Base-by-base conservation (phyloP, 2,113 vertebrate genomes). In the Stictonetta naevosa region DNA sequence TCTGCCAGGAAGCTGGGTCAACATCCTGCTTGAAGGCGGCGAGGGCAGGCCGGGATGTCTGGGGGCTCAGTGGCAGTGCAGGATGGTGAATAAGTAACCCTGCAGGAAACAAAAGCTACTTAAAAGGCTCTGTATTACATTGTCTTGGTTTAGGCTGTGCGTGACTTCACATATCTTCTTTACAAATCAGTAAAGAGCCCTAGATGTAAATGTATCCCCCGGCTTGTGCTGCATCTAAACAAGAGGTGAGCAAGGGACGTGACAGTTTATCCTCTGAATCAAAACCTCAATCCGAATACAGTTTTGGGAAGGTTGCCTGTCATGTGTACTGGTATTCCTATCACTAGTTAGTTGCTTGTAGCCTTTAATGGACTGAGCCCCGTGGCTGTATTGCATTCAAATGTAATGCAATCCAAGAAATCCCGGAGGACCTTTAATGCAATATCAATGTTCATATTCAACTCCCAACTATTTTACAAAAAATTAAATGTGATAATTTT, bases 381-480 rank as follows among this genome's bases (percentile, higher is more conserved):
- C 67, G 13, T 55, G 52, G 56, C 59, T 53, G 3, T 48, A 36
- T 34, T 93, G 53, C 50, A 13, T 48, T 67, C 8, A 8, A 74
- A 81, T 67, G 40, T 19, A 3, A 48, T 7, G 5, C 72, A 82
- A 62, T 36, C 66, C 75, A 38, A 88, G 73, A 90, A 95, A 92
- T 86, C 74, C 76, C 83, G 2, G 91, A 81, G 73, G 75, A 76
- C 38, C 90, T 72, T 94, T 82, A 91, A 88, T 86, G 73, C 50
- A 79, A 56, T 42, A 91, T 14, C 66, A 67, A 3, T 58, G 26
- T 64, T 95, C 18, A 0, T 58, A 46, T 80, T 82, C 33, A 76
- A 68, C 56, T 91, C 92, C 53, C 52, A 92, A 59, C 18, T 25
- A 34, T 46, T 86, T 74, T 53, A 78, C 72, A 87, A 95, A 76